A percentile compares a stretch with the other conserved stretches of the same genome.
These are phyloP conservation scores for Hestina assimilis DNA, from an alignment of 1,140 invertebrate genomes.

Conservation along the genomic window DNA sequence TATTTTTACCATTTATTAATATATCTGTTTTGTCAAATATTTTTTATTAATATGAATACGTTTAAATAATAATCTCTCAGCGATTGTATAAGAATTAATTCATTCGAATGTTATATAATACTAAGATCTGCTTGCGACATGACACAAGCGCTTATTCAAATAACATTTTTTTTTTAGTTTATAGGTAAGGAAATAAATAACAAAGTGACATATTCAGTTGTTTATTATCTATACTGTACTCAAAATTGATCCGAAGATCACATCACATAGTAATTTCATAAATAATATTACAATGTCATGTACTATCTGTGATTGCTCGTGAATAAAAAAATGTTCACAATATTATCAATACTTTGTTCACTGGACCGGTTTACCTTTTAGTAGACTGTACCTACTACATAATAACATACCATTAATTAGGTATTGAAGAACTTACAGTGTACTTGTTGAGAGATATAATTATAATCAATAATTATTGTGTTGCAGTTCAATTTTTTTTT, in stretches of 20 bases:
- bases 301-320: conserved; percentile 76
- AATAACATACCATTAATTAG: conserved; percentile 69
- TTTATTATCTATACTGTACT: conserved; percentile 80
- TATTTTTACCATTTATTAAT: no score
- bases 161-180: not conserved
- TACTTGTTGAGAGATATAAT: conserved; percentile 73
- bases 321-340: conserved; percentile 78
- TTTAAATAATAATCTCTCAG: no score
- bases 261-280: conserved; percentile 80
- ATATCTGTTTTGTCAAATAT: no score
- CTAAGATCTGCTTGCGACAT: not conserved
- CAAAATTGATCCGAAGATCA: conserved; percentile 79
- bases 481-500: conserved; percentile 77
- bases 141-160: not conserved
- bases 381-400: conserved; percentile 73
- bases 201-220: conserved; percentile 78
- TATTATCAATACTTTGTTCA: conserved; percentile 77
- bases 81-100: not conserved
- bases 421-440: conserved; percentile 75
- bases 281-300: conserved; percentile 80
- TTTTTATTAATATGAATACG: no score
- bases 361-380: conserved; percentile 74
- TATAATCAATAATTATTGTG: conserved; percentile 67
- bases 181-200: conserved; percentile 47
- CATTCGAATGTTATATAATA: not conserved